These are phyloP conservation scores for Meiosimyza decipiens DNA, from an alignment of 2,888 invertebrate genomes.

Conservation along the genomic window DNA sequence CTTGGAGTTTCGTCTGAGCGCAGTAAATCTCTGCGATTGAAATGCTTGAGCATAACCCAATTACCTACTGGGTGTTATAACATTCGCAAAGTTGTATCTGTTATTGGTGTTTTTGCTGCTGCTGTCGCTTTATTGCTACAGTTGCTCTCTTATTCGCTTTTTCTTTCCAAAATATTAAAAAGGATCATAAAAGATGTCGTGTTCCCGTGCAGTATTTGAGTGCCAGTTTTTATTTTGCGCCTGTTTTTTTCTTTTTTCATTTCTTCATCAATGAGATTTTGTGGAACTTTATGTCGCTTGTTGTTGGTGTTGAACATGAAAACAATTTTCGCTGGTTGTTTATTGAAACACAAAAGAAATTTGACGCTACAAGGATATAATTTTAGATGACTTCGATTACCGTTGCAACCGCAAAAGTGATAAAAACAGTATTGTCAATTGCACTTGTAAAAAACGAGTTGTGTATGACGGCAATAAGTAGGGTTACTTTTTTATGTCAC, in stretches of 20 bases:
- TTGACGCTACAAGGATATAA: slow-evolving; percentile 1
- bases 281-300: no score
- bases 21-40: no score
- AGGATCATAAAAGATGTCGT: slow-evolving; percentile 10
- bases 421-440: no score
- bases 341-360: slow-evolving; percentile 23
- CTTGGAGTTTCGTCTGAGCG: no score
- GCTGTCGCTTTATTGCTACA: not conserved
- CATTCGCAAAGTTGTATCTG: no score
- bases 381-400: no score
- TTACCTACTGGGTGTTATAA: no score
- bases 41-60: no score
- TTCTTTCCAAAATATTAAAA: not conserved
- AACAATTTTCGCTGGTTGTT: slow-evolving; percentile 13
- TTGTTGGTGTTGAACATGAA: slow-evolving; percentile 15
- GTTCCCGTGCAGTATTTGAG: not conserved
- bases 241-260: not conserved
- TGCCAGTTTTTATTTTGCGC: not conserved
- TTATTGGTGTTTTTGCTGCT: not conserved
- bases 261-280: not conserved
- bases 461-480: no score
- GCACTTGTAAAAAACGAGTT: no score
- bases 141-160: not conserved
- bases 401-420: no score
- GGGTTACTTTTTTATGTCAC: no score